Evolutionary conservation across 2,113 vertebrate genomes (phyloP).

Genomic region (Phyllopteryx taeniolatus): DNA sequence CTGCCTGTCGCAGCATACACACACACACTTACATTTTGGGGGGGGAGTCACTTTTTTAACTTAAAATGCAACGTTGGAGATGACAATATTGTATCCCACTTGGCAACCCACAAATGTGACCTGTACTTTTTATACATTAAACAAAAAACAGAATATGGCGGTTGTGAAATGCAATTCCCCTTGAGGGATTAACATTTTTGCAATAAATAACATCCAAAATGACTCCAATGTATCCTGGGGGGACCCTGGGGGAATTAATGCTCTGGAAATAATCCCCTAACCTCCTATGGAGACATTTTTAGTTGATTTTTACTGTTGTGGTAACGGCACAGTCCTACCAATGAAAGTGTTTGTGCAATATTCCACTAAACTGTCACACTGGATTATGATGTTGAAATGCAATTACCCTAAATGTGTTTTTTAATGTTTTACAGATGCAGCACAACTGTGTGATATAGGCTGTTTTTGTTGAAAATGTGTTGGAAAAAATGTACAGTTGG

Average conservation of each 20-base stretch:
- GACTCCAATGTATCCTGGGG: neutral
- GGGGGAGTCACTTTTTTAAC: neutral
- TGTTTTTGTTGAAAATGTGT: too few species aligned
- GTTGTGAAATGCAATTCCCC: neutral
- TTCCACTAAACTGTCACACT: neutral
- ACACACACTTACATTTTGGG: constrained; percentile 3
- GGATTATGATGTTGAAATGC: neutral
- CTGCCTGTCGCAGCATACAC: constrained; percentile 63
- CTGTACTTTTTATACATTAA: neutral
- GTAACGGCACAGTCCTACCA: neutral
- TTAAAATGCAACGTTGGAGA: neutral
- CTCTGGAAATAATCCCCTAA: neutral
- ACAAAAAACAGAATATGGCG: neutral
- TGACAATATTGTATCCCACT: neutral
- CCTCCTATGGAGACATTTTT: neutral
- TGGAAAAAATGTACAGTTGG: too few species aligned
- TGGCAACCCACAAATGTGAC: neutral
- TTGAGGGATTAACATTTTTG: neutral
- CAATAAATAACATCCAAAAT: neutral
- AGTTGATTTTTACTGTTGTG: neutral
- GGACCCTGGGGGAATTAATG: neutral
- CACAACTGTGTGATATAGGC: too few species aligned
- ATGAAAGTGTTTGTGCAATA: neutral
- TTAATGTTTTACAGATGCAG: too few species aligned
- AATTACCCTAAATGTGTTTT: neutral